Evolutionary conservation across 2,113 vertebrate species (phyloP).

Genomic region (Felis chaus): DNA sequence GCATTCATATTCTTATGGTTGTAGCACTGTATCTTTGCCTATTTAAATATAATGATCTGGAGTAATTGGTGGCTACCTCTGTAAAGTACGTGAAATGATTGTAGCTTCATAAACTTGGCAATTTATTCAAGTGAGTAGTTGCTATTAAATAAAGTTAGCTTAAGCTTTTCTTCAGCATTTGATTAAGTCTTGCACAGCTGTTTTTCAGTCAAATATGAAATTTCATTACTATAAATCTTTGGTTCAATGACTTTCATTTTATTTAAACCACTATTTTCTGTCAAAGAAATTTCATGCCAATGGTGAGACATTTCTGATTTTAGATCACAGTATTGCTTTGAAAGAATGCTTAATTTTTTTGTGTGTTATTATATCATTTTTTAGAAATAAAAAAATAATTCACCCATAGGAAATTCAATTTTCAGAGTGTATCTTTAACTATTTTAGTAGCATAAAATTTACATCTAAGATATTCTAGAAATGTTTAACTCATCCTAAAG

Average conservation of each 20-base stretch:
- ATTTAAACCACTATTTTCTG: background rate
- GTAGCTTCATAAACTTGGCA: background rate
- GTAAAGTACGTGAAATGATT: background rate
- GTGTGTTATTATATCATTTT: background rate
- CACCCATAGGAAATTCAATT: background rate
- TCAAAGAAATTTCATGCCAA: background rate
- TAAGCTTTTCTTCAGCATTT: background rate
- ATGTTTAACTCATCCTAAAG: background rate
- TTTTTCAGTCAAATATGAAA: background rate
- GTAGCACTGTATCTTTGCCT: background rate
- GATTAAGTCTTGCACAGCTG: background rate
- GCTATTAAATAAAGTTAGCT: background rate
- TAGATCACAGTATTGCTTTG: background rate
- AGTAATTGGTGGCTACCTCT: background rate
- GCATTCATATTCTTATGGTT: background rate
- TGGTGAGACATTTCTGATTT: background rate
- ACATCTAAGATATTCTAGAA: background rate
- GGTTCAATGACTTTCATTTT: constrained; percentile 18
- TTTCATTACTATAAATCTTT: background rate
- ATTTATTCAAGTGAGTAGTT: background rate
- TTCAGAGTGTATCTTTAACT: background rate
- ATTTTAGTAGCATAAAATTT: background rate
- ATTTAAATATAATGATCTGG: background rate
- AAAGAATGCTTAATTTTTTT: background rate
- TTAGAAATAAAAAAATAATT: background rate